Base-by-base conservation (phyloP, 2,113 vertebrate species). In the Archilochus colubris region DNA sequence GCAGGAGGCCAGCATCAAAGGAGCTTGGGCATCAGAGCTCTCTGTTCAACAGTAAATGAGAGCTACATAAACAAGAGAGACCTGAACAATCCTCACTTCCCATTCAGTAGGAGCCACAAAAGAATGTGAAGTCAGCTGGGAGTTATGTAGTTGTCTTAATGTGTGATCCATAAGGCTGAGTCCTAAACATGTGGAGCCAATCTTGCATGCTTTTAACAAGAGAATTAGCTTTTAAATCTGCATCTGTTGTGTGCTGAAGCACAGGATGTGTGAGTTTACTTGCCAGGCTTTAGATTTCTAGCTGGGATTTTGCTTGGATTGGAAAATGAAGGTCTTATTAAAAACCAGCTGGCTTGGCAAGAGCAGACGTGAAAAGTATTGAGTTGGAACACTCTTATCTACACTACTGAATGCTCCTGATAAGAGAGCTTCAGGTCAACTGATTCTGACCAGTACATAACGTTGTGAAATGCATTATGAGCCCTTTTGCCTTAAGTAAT, bases 161-260 rank as follows among this genome's bases (percentile, higher is more conserved):
- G 73, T 8, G 2, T 58, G 88, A 63, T 86, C 28, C 3, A 1
- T 66, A 69, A 79, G 75, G 31, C 55, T 38, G 46, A 68, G 73
- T 90, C 43, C 69, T 77, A 51, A 91, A 73, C 1, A 10, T 40
- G 21, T 3, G 2, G n/a, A 81, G 62, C 59, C 59, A n/a, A 40
- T 73, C 74, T 93, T 91, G 61, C 15, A 14, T 62, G 31, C 40
- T 67, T 81, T 74, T 79, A 86, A 83, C 66, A 89, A 69, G 91
- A 79, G 74, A 75, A 88, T 82, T 91, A 76, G 73, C 69, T 78
- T 78, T 27, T 33, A 91, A 87, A 81, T 85, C 69, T 72, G 38
- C 61, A 82, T 63, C 74, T 93, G 36, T 53, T 66, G 79, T 81
- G 43, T 75, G 58, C 48, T 72, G 89, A 84, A 55, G 76, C 57